Evolutionary conservation across 2,888 invertebrate species (phyloP).

Genomic region (Crepidodera aurea): DNA sequence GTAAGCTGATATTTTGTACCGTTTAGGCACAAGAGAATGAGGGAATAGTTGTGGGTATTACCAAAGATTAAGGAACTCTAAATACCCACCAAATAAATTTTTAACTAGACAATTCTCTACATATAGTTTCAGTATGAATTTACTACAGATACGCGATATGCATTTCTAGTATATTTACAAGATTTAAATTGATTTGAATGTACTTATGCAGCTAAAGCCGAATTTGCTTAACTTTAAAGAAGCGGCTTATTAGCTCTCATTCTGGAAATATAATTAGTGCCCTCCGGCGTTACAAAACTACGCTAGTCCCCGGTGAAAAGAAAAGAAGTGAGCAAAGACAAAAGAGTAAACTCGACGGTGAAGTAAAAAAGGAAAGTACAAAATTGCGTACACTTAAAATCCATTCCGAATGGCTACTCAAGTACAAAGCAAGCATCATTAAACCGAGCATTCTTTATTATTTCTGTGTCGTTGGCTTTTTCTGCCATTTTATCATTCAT

Average conservation of each 20-base stretch:
- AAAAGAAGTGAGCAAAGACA: slow-evolving; percentile 33
- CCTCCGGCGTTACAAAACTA: slow-evolving; percentile 14
- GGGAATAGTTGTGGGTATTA: no score
- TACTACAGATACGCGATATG: no score
- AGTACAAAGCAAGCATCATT: slow-evolving; percentile 57
- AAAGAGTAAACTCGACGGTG: slow-evolving; percentile 32
- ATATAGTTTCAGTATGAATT: no score
- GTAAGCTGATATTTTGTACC: no score
- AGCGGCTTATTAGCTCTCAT: not conserved
- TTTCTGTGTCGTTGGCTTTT: slow-evolving; percentile 57
- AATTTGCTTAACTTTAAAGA: no score
- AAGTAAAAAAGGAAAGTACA: slow-evolving; percentile 39
- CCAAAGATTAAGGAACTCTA: no score
- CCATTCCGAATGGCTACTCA: slow-evolving; percentile 49
- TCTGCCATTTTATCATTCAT: slow-evolving; percentile 57
- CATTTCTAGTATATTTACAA: no score
- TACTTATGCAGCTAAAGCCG: no score
- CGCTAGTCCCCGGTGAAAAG: slow-evolving; percentile 14
- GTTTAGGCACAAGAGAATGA: no score
- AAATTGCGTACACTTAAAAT: slow-evolving; percentile 50
- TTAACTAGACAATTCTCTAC: no score
- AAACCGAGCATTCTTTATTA: slow-evolving; percentile 58
- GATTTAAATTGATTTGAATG: no score
- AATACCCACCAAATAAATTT: no score
- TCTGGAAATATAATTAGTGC: slow-evolving; percentile 15